Percentiles rank a stretch among this genome's conserved stretches.
Evolutionary conservation across 1,140 invertebrate species (phyloP).

Genomic region (Aphelinus certus): DNA sequence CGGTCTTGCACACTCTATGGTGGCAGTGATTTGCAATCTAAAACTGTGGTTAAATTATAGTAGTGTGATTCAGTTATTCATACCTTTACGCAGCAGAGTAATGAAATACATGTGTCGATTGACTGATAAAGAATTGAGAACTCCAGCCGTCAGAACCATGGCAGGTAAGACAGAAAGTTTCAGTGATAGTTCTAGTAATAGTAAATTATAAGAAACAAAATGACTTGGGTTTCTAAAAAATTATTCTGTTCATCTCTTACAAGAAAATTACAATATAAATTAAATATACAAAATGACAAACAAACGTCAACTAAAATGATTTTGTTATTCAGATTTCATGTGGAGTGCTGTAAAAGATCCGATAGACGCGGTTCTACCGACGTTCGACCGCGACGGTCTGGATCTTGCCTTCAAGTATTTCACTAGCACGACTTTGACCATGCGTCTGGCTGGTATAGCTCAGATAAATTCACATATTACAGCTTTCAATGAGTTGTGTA

Average conservation of each 20-base stretch:
- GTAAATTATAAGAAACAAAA: no score
- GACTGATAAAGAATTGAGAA: constrained; percentile 88
- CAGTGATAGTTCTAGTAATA: no score
- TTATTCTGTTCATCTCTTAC: constrained; percentile 17
- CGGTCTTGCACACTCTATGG: constrained; percentile 88
- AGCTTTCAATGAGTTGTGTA: constrained; percentile 88
- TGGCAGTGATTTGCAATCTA: constrained; percentile 89
- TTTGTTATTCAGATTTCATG: constrained; percentile 78
- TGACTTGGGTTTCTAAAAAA: constrained; percentile 20
- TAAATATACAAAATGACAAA: constrained; percentile 28
- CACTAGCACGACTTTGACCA: constrained; percentile 90
- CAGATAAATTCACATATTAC: constrained; percentile 95
- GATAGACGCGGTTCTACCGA: constrained; percentile 80
- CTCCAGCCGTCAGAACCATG: constrained; percentile 88
- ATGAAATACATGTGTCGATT: constrained; percentile 93
- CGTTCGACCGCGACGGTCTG: constrained; percentile 89
- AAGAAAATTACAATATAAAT: not conserved
- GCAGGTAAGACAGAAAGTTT: constrained; percentile 69
- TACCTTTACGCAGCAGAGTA: constrained; percentile 85
- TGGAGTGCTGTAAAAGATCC: constrained; percentile 94
- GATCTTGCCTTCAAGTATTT: constrained; percentile 95
- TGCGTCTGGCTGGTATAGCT: constrained; percentile 89
- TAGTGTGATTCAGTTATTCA: constrained; percentile 86
- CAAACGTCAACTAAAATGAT: not conserved
- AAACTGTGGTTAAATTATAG: constrained; percentile 94